phyloP scores from a whole-genome alignment of 2,797 vertebrate species.

The Falco novaeseelandiae region DNA sequence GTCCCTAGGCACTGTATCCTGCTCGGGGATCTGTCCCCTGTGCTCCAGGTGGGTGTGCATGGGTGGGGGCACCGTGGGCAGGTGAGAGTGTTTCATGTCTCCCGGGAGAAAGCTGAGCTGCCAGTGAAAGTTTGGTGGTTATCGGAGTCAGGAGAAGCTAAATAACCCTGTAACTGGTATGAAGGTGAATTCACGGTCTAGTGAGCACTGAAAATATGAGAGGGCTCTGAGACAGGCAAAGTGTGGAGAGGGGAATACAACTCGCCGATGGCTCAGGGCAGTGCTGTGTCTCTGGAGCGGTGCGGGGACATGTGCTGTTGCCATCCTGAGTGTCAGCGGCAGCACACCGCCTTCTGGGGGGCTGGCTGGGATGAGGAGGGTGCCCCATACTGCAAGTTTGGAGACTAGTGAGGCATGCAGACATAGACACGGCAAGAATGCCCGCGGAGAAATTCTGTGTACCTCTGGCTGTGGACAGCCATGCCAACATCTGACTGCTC shows the following conservation, averaged over 20 bases:
- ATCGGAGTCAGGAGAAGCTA: conserved; percentile 77
- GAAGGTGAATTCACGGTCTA: conserved; percentile 86
- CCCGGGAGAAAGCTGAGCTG: conserved; percentile 51
- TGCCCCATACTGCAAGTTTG: rapidly evolving
- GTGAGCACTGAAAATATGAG: conserved; percentile 81
- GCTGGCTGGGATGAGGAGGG: not conserved
- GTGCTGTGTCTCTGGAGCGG: conserved; percentile 9
- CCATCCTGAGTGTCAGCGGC: not conserved
- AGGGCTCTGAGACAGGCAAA: conserved; percentile 67
- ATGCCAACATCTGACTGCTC: not conserved
- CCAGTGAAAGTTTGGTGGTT: conserved; percentile 75
- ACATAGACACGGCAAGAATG: not conserved
- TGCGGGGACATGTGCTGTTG: not conserved
- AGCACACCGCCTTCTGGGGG: not conserved
- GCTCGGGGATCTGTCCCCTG: rapidly evolving
- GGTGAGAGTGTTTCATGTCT: not conserved
- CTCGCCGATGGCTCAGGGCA: conserved; percentile 24
- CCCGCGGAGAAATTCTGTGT: not conserved
- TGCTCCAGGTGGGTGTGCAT: not conserved
- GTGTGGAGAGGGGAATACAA: conserved; percentile 31
- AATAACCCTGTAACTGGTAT: conserved; percentile 84
- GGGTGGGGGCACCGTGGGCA: not conserved
- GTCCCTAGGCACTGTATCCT: not conserved
- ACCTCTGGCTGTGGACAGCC: not conserved
- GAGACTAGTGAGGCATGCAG: not conserved